Conservation (phyloP, 2,797 vertebrate genomes). For the Sparus aurata region DNA sequence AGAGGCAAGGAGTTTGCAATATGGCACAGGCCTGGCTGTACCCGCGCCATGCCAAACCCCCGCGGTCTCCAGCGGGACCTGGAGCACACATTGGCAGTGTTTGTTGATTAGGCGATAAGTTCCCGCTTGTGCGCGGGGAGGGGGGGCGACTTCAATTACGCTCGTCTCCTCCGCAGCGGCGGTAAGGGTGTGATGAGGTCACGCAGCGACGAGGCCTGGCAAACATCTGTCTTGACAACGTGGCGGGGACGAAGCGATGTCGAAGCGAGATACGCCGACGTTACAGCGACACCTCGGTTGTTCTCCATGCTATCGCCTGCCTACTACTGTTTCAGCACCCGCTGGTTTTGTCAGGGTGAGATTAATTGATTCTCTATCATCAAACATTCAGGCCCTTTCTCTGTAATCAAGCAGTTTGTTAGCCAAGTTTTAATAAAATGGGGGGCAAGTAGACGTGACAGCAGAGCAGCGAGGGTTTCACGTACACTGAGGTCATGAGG, state of each 20-base stretch:
- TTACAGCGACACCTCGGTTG: conserved; percentile 23
- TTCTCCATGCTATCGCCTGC: conserved; percentile 29
- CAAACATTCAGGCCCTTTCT: conserved; percentile 20
- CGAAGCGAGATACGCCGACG: conserved; percentile 36
- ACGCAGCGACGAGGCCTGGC: conserved; percentile 28
- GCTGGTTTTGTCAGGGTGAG: conserved; percentile 23
- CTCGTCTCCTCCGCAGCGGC: conserved; percentile 22
- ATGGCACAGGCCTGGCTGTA: conserved; percentile 60
- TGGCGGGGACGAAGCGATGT: conserved; percentile 43
- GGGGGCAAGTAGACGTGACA: neutral
- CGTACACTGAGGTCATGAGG: neutral
- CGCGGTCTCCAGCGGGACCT: conserved; percentile 68
- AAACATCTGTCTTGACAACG: conserved; percentile 70
- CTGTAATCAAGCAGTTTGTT: conserved; percentile 1
- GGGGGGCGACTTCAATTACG: conserved; percentile 52
- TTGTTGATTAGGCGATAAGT: conserved; percentile 76
- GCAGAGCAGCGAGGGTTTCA: neutral
- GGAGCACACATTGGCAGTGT: conserved; percentile 64
- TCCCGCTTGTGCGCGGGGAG: conserved; percentile 50
- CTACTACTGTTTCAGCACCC: conserved; percentile 32
- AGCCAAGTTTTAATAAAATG: conserved; percentile 20
- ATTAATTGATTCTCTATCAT: conserved; percentile 60
- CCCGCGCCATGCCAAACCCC: conserved; percentile 61
- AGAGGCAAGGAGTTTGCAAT: conserved; percentile 67
- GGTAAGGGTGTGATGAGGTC: conserved; percentile 60